Base-by-base conservation (phyloP, 2,888 invertebrate genomes). In the Parthenolecanium corni region DNA sequence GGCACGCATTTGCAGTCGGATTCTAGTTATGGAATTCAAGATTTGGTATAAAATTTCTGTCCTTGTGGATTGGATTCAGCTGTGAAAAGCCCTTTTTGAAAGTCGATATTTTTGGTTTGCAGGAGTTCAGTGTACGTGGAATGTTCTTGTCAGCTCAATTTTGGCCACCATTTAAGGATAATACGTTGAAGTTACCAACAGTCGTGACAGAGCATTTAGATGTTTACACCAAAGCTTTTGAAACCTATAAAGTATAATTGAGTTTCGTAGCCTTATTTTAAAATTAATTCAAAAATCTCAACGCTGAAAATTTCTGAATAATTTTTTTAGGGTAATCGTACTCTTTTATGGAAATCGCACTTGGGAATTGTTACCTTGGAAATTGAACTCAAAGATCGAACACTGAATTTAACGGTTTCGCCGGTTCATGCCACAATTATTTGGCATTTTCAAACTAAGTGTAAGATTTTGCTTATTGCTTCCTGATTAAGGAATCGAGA, bases 91-190 rank as follows among this genome's bases (percentile, higher is more conserved):
- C 12, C 21, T 9, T 14, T 16, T 38, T 12, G 14, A 53, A 6
- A 31, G 31, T 31, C 9, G 4, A 31, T 31, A 31, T 31, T 31
- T 31, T n/a, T 42, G 12, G 24, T 16, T 38, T 61, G 12, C 71
- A 82, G 74, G 74, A 76, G 47, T 82, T 88, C 66, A 80, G 83
- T 23, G 80, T 87, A 25, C 83, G 83, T 68, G 87, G 92, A 1
- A 83, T 96, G 75, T 91, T 97, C 68, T 78, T 98, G n/a, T 97
- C 96, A 0, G 92, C 93, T 1, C 95, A 97, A 73, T 98, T 96
- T 77, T 98, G 97, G 97, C 97, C 97, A 1, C 84, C 89, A 9
- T 93, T 96, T 69, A 90, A 94, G 72, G 94, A 95, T 73, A 94
- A 95, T 74, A 89, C 86, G 68, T 76, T 96, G 18, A 87, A 91